A percentile compares a stretch with the other conserved stretches of the same genome.
These are phyloP conservation scores for Lasius fuliginosus DNA, from an alignment of 2,888 invertebrate species.

Conservation along the genomic window DNA sequence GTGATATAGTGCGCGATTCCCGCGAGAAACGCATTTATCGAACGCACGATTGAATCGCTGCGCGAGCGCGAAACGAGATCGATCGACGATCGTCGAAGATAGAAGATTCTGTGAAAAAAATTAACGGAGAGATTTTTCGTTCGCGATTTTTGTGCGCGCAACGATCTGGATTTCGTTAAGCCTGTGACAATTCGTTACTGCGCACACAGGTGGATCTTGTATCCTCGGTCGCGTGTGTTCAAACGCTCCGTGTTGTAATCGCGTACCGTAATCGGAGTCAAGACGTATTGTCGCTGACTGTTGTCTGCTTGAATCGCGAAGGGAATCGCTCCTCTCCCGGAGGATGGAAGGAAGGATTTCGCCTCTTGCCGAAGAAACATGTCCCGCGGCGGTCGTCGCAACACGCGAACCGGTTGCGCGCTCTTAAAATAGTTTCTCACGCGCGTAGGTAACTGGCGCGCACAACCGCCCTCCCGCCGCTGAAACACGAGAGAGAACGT, in stretches of 20 bases:
- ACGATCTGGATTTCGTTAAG: no score
- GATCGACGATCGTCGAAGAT: no score
- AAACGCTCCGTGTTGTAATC: no score
- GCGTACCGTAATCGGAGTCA: no score
- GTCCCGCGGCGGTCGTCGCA: slow-evolving; percentile 76
- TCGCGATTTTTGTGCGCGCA: neutral
- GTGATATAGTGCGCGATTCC: slow-evolving; percentile 28
- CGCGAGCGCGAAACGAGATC: no score
- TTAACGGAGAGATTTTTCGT: neutral
- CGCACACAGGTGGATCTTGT: neutral
- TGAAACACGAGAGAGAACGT: slow-evolving; percentile 64
- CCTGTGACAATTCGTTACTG: no score
- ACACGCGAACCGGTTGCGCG: slow-evolving; percentile 78
- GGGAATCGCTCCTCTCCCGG: slow-evolving; percentile 19
- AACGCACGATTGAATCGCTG: neutral
- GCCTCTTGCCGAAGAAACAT: slow-evolving; percentile 66
- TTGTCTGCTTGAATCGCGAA: neutral
- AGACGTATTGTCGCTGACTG: neutral
- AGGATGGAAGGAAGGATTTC: slow-evolving; percentile 63
- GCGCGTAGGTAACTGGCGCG: slow-evolving; percentile 74
- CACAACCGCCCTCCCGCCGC: slow-evolving; percentile 55
- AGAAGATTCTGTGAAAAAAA: no score
- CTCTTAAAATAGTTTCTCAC: slow-evolving; percentile 78
- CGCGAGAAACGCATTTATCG: neutral
- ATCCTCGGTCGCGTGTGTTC: no score